Conservation (phyloP, 2,888 invertebrate genomes). For the Itoplectis maculator region DNA sequence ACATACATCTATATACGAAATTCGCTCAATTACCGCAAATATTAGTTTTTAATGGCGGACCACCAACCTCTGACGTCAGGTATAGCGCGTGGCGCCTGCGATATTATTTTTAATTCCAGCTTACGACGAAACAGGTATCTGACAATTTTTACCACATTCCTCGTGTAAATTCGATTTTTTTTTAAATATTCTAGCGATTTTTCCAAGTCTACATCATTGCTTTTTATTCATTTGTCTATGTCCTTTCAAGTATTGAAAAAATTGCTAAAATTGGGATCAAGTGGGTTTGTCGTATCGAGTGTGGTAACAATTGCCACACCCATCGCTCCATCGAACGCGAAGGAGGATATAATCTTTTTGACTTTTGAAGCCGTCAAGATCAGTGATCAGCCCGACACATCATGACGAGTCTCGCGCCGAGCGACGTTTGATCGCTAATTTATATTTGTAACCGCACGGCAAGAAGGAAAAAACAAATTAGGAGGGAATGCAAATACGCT, state of each 20-base stretch:
- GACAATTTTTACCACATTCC: not conserved
- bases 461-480: not conserved
- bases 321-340: too few relatives aligned
- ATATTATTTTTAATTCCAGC: not conserved
- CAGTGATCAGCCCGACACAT: not conserved
- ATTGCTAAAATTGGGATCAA: too few relatives aligned
- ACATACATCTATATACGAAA: not conserved
- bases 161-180: too few relatives aligned
- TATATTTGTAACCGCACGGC: not conserved
- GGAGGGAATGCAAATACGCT: not conserved
- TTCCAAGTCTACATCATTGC: too few relatives aligned
- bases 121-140: not conserved
- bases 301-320: too few relatives aligned
- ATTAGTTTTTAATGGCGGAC: not conserved
- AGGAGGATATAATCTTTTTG: too few relatives aligned
- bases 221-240: too few relatives aligned
- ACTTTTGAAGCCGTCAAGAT: not conserved
- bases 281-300: too few relatives aligned
- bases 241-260: too few relatives aligned
- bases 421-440: not conserved
- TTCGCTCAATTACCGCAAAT: not conserved
- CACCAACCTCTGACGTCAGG: not conserved
- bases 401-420: not conserved
- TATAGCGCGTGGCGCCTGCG: constrained; percentile 5
- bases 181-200: too few relatives aligned